Percentiles rank a stretch among this genome's conserved stretches.
Evolutionary conservation across 2,888 invertebrate species (phyloP).

Genomic region (Amblyjoppa proteus): DNA sequence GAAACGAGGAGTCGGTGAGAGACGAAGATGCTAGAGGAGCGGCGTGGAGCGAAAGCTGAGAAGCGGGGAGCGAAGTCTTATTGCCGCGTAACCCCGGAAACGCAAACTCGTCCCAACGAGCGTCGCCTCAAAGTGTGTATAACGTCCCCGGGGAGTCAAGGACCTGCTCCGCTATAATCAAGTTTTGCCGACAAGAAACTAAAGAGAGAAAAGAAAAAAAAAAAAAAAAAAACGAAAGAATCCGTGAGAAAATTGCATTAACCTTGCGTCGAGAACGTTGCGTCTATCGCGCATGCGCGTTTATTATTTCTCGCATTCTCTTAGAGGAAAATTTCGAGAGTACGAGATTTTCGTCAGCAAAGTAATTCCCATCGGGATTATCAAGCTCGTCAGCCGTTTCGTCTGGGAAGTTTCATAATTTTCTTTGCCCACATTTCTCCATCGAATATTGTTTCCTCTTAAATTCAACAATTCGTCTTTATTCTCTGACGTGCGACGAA

Average conservation of each 20-base stretch:
- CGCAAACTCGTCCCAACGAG: slow-evolving; percentile 30
- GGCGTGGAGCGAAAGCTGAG: slow-evolving; percentile 5
- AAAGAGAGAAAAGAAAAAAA: neutral
- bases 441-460: neutral
- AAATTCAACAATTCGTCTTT: neutral
- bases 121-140: slow-evolving; percentile 57
- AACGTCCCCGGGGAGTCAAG: slow-evolving; percentile 59
- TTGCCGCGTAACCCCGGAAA: slow-evolving; percentile 19
- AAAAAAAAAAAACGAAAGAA: neutral
- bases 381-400: neutral
- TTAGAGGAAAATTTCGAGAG: neutral
- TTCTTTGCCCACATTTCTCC: neutral
- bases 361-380: slow-evolving; percentile 52
- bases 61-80: slow-evolving; percentile 7
- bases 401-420: neutral
- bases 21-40: slow-evolving; percentile 36
- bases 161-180: slow-evolving; percentile 65
- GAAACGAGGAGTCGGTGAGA: neutral
- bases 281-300: slow-evolving; percentile 45
- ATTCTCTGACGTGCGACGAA: neutral
- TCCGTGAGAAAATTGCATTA: slow-evolving; percentile 62
- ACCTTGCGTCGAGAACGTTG: slow-evolving; percentile 60
- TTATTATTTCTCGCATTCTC: neutral
- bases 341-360: slow-evolving; percentile 20
- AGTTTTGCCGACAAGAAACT: slow-evolving; percentile 49